A percentile compares a stretch with the other conserved stretches of the same genome.
phyloP scores from a whole-genome alignment of 92 coral and sea anemone genomes.

The Heteractis magnifica region DNA sequence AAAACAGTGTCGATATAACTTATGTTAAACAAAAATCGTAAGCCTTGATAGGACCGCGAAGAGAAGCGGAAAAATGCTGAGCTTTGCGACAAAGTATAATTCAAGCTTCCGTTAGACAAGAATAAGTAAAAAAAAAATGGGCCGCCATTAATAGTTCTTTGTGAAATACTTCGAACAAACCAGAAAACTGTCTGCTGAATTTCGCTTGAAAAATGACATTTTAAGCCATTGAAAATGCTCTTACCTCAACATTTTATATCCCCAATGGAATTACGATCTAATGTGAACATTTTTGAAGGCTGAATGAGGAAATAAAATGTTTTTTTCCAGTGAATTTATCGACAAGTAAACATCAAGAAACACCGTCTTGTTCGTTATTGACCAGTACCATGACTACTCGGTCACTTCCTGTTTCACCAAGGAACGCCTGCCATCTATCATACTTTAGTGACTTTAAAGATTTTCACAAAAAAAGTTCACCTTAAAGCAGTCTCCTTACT shows the following conservation, averaged over 20 bases:
- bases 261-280: neutral
- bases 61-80: neutral
- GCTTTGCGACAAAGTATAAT: neutral
- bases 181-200: neutral
- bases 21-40: neutral
- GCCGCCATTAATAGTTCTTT: slow-evolving; percentile 6
- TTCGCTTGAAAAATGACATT: slow-evolving; percentile 1
- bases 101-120: neutral
- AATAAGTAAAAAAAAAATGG: neutral
- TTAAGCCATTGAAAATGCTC: neutral
- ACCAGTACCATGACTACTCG: slow-evolving; percentile 20
- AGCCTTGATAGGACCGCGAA: neutral
- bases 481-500: neutral
- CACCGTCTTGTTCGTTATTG: slow-evolving; percentile 15
- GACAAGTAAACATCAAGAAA: slow-evolving; percentile 15
- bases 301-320: slow-evolving; percentile 16
- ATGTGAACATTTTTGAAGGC: slow-evolving; percentile 10
- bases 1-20: neutral
- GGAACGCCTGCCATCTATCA: slow-evolving; percentile 21
- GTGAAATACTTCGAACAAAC: slow-evolving; percentile 8
- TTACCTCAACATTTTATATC: slow-evolving; percentile 30
- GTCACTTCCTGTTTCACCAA: neutral
- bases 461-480: too few relatives aligned
- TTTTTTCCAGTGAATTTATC: neutral
- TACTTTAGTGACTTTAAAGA: neutral